Evolutionary conservation across 1,140 invertebrate genomes (phyloP), one percentile per base, ranked within the genome.

Genomic region (silkworm (Bombyx mori)): DNA sequence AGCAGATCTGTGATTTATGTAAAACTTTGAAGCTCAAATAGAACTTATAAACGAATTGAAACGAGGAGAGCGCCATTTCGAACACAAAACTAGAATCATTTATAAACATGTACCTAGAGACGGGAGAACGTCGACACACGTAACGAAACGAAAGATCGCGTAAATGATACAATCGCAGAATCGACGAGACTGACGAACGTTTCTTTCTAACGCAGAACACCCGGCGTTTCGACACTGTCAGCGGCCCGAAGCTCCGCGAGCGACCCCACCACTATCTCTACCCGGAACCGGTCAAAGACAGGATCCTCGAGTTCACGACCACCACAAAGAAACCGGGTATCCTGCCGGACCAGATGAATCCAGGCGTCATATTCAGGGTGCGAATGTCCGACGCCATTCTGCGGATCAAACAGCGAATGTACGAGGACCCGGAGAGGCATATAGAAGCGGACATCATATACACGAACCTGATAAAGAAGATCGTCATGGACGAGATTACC

Each of bases 391-490:
- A 86, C 47, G 83, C 83, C 0, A 86, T 86, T 18, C 53, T 85
- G 10, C 53, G 82, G 0, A 86, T 86, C 57, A 86, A 86, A 44
- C 83, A 86, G 47, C 60, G 83, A 1, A 85, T 86, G 83, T 86
- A 86, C 70, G 82, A 86, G 70, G 82, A 86, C 53, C 82, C 83
- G 0, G 83, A 85, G 62, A 52, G 79, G 10, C 83, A 86, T 42
- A 82, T 86, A 2, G 82, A 85, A 77, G 69, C 79, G 7, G 83
- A 86, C 60, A 86, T 86, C 1, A 85, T 86, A 0, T 86, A 86
- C 55, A 85, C 83, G 1, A 86, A 85, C 56, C 44, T 86, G 7
- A 86, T 86, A 0, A 86, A 85, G 35, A 85, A 85, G 51, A 80
- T 85, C 0, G 83, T 86, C 0, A 83, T 77, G 74, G 83, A 86